These are phyloP conservation scores for Apamea crenata DNA, from an alignment of 2,888 invertebrate species.

Conservation along the genomic window DNA sequence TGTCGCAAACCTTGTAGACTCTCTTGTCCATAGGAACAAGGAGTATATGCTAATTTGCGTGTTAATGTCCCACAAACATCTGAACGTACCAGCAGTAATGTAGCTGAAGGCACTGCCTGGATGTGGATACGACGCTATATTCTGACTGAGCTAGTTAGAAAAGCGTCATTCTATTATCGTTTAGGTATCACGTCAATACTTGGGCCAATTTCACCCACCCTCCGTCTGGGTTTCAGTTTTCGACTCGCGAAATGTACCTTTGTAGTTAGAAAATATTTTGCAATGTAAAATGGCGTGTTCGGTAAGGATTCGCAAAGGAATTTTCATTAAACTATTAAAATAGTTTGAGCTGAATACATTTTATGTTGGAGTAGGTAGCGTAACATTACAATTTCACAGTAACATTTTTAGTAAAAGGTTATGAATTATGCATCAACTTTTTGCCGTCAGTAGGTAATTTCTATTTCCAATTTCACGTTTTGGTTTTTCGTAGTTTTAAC, in stretches of 20 bases:
- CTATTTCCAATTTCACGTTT: constrained; percentile 24
- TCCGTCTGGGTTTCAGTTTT: constrained; percentile 24
- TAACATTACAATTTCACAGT: constrained; percentile 26
- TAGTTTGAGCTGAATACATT: constrained; percentile 28
- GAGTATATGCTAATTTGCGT: constrained; percentile 77
- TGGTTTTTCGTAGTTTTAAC: constrained; percentile 1
- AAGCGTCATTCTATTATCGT: constrained; percentile 25
- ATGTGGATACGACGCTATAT: constrained; percentile 76
- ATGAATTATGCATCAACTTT: constrained; percentile 23
- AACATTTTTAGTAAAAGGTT: constrained; percentile 19
- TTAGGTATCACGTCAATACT: constrained; percentile 39
- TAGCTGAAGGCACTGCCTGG: constrained; percentile 83
- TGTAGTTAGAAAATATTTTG: constrained; percentile 34
- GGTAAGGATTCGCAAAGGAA: constrained; percentile 20
- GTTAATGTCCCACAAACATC: constrained; percentile 83
- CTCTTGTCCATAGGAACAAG: constrained; percentile 68
- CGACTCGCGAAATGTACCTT: constrained; percentile 15
- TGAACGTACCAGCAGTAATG: constrained; percentile 82
- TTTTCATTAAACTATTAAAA: constrained; percentile 40
- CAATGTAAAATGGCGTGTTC: constrained; percentile 11
- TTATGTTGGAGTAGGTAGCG: constrained; percentile 20
- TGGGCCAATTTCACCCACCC: constrained; percentile 17
- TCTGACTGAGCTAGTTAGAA: constrained; percentile 1
- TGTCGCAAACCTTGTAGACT: constrained; percentile 78
- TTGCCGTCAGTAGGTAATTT: constrained; percentile 13